Evolutionary conservation across 2,888 invertebrate genomes (phyloP).

Genomic region (Sphaerolaimus hirsutus): DNA sequence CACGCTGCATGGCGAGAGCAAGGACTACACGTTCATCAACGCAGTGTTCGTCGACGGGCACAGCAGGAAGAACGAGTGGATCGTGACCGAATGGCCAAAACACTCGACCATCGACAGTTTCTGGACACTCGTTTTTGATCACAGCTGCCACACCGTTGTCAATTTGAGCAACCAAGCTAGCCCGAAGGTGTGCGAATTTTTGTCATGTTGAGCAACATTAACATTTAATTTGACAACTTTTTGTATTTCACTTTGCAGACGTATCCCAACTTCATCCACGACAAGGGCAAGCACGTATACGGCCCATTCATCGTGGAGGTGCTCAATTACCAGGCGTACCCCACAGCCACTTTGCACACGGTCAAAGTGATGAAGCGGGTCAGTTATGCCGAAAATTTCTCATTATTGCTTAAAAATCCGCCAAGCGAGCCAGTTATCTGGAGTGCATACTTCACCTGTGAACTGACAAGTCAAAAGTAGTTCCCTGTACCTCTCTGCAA

Average conservation of each 20-base stretch:
- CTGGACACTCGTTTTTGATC: conserved; percentile 92
- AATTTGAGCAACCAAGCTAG: conserved; percentile 37
- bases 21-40: conserved; percentile 89
- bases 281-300: conserved; percentile 23
- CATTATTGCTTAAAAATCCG: too few species aligned
- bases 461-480: too few species aligned
- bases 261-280: conserved; percentile 45
- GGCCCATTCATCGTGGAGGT: conserved; percentile 45
- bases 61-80: conserved; percentile 23
- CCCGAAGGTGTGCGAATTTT: conserved; percentile 43
- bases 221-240: too few species aligned
- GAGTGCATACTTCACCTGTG: too few species aligned
- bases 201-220: too few species aligned
- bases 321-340: conserved; percentile 69
- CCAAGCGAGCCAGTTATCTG: too few species aligned
- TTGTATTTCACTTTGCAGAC: too few species aligned
- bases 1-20: conserved; percentile 63
- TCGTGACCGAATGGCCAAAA: conserved; percentile 94
- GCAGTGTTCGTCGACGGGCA: conserved; percentile 74
- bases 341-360: conserved; percentile 83
- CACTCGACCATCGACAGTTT: conserved; percentile 74
- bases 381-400: too few species aligned
- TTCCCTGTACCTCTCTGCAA: too few species aligned
- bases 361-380: conserved; percentile 83
- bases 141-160: conserved; percentile 83